Evolutionary conservation across 2,888 invertebrate species (phyloP), one percentile per base, ranked within the genome.

Genomic region (Rhagonycha lutea): DNA sequence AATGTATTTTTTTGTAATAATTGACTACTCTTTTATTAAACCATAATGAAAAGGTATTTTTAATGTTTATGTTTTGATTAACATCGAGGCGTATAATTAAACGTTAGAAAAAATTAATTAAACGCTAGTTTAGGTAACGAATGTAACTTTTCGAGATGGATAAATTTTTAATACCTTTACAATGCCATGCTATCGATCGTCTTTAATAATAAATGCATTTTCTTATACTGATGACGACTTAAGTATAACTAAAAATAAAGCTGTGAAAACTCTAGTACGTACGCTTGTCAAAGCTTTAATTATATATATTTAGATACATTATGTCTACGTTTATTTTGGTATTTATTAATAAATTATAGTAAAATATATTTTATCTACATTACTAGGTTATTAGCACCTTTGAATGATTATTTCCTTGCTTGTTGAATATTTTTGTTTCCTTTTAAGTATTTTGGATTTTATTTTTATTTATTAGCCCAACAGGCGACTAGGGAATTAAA

Each of bases 181-280:
- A 47, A 47, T 47, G 12, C 5, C n/a, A n/a, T 47, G 12, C n/a
- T 1, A n/a, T 47, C 32, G 14, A 63, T n/a, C 12, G 63, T 10
- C 24, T 65, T 65, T 65, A 65, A 65, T 65, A 65, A 65, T 65
- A 65, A 65, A 26, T 65, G 63, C 63, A 65, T 62, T 65, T 65
- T 65, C 23, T 26, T 24, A 14, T 63, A 24, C 14, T 65, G n/a
- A 65, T 26, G 63, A 65, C 63, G 23, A 24, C 63, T 65, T 65
- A 24, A 65, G 24, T 65, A 14, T 7, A 24, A n/a, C 63, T 65
- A 65, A 65, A 65, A 65, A 65, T 65, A 65, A 24, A 65, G n/a
- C 10, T 24, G 63, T 24, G 18, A 18, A 47, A 24, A 24, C 63
- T 65, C 24, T 65, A 47, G 47, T 47, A 24, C 26, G 47, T 47